These are phyloP conservation scores for Globia sparganii DNA, from an alignment of 2,888 invertebrate species.

Conservation along the genomic window DNA sequence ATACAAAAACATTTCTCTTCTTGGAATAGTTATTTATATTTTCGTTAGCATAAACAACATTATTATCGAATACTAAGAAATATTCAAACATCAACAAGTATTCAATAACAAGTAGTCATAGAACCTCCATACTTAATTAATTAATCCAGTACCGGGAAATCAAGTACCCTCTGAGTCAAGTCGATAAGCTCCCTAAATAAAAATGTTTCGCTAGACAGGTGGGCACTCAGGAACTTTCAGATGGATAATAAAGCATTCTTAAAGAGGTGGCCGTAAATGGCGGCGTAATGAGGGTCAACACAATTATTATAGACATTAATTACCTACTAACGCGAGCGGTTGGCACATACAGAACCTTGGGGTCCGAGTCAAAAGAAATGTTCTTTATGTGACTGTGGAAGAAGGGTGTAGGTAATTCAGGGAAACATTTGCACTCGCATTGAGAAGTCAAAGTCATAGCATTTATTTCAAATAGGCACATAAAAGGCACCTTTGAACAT, in stretches of 20 bases:
- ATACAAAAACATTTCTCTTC: not conserved
- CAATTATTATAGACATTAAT: slow-evolving; percentile 78
- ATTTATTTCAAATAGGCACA: not conserved
- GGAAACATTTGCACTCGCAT: slow-evolving; percentile 6
- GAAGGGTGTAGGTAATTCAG: slow-evolving; percentile 6
- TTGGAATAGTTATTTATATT: not conserved
- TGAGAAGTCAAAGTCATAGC: not conserved
- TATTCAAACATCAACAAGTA: slow-evolving; percentile 4
- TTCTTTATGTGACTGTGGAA: slow-evolving; percentile 10
- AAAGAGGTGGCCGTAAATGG: slow-evolving; percentile 73
- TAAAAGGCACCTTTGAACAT: too few species aligned
- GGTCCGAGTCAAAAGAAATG: slow-evolving; percentile 37
- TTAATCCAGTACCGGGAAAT: not conserved
- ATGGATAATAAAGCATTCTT: slow-evolving; percentile 75
- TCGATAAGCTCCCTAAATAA: slow-evolving; percentile 47
- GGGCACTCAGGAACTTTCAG: slow-evolving; percentile 58
- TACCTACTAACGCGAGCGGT: slow-evolving; percentile 67
- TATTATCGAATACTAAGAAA: not conserved
- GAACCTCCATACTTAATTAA: not conserved
- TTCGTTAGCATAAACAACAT: not conserved
- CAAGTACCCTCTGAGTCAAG: not conserved
- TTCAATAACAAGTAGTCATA: slow-evolving; percentile 5
- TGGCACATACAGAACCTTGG: slow-evolving; percentile 47
- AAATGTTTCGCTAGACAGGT: slow-evolving; percentile 62
- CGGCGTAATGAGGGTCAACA: slow-evolving; percentile 77